A percentile compares a stretch with the other conserved stretches of the same genome.
Evolutionary conservation across 2,113 vertebrate species (phyloP).

Genomic region (Lanius ludovicianus): DNA sequence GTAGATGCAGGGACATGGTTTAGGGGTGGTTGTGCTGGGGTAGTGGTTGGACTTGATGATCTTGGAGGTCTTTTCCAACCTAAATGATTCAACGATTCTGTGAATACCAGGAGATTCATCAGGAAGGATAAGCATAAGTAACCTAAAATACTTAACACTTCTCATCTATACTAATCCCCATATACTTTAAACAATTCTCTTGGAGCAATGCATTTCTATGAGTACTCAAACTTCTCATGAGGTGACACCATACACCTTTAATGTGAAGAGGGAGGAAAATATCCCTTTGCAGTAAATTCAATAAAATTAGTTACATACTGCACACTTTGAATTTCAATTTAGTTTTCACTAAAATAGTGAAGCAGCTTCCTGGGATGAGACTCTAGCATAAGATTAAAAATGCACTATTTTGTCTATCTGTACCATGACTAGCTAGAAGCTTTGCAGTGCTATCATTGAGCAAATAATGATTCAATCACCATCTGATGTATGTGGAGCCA

Average conservation of each 20-base stretch:
- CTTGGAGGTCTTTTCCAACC: background rate
- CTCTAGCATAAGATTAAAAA: background rate
- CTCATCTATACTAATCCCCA: background rate
- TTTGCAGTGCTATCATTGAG: background rate
- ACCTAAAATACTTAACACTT: background rate
- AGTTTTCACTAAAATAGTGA: background rate
- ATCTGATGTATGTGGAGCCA: background rate
- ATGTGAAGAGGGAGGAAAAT: background rate
- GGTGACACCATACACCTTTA: background rate
- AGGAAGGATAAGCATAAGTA: background rate
- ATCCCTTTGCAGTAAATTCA: background rate
- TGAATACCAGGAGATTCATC: background rate
- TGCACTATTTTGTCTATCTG: background rate
- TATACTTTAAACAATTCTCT: background rate
- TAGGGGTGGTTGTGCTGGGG: background rate
- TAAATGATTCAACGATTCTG: background rate
- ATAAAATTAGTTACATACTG: background rate
- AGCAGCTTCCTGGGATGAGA: background rate
- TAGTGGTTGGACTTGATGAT: background rate
- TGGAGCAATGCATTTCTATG: background rate
- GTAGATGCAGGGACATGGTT: background rate
- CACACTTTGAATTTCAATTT: background rate
- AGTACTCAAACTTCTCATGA: background rate
- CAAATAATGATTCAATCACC: background rate
- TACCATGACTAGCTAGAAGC: background rate